Conservation (phyloP, 2,113 vertebrate species). For the Chloebia gouldiae region DNA sequence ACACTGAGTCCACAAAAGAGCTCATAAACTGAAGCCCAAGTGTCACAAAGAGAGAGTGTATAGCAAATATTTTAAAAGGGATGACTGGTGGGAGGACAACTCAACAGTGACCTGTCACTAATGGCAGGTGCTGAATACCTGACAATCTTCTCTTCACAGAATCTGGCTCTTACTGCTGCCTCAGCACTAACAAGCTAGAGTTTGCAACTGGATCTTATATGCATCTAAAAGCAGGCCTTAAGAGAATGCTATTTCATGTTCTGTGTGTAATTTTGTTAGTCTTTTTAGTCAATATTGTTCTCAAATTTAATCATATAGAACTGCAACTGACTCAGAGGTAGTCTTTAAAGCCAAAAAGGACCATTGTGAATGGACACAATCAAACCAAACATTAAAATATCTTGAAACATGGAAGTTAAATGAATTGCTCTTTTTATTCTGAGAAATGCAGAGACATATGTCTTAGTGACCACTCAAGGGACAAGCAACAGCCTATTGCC, state of each 20-base stretch:
- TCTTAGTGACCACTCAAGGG: not conserved
- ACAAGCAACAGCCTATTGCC: not conserved
- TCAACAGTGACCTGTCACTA: not conserved
- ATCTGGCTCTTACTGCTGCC: not conserved
- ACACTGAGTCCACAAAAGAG: not conserved
- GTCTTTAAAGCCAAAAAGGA: not conserved
- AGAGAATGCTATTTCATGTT: not conserved
- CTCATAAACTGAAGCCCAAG: not conserved
- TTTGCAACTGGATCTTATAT: not conserved
- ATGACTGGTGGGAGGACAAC: not conserved
- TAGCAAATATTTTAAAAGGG: not conserved
- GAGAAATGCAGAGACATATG: not conserved
- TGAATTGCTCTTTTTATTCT: constrained; percentile 15
- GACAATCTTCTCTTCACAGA: not conserved
- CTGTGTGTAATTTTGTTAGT: not conserved
- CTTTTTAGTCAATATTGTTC: not conserved
- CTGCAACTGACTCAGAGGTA: not conserved
- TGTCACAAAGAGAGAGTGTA: not conserved
- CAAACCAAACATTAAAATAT: constrained; percentile 16
- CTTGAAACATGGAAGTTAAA: constrained; percentile 13
- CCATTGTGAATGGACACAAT: not conserved
- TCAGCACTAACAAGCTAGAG: not conserved
- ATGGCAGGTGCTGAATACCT: not conserved
- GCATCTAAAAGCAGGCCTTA: not conserved
- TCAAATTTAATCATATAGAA: not conserved